phyloP scores from a whole-genome alignment of 53 echinoderm and acorn worm genomes.

The Stichopus horrens region DNA sequence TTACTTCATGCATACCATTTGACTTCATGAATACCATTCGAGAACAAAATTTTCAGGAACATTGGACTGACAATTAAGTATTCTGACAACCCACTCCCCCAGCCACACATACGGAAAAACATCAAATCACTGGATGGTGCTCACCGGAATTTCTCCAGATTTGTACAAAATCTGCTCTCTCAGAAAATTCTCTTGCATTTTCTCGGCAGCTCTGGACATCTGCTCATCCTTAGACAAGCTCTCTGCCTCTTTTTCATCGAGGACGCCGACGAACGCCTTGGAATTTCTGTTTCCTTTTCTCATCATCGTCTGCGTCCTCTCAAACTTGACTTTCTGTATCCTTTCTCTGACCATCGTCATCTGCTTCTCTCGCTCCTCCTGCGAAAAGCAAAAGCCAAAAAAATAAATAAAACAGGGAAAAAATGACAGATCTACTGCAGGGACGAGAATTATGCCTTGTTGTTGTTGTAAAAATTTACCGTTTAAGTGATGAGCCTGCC shows the following conservation, averaged over 20 bases:
- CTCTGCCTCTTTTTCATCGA: constrained; percentile 49
- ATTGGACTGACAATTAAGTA: no score
- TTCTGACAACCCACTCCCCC: neutral
- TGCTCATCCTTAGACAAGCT: constrained; percentile 61
- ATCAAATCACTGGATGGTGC: neutral
- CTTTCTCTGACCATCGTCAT: constrained; percentile 81
- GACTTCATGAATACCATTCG: no score
- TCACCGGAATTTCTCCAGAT: constrained; percentile 58
- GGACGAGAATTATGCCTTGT: no score
- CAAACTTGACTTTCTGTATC: constrained; percentile 79
- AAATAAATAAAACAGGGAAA: no score
- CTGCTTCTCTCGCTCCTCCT: constrained; percentile 95
- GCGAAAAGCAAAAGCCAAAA: neutral
- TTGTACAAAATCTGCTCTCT: constrained; percentile 62
- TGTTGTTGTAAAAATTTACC: no score
- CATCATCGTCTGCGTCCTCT: constrained; percentile 91
- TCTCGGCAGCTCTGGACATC: constrained; percentile 71
- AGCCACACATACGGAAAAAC: neutral
- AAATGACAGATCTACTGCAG: no score
- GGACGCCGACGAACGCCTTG: constrained; percentile 65
- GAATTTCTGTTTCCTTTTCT: constrained; percentile 45
- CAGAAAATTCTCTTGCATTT: constrained; percentile 75
- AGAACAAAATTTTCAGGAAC: no score
- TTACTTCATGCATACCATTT: no score
- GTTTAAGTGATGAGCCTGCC: no score